A percentile compares a stretch with the other conserved stretches of the same genome.
These are phyloP conservation scores for Sisor rabdophorus DNA, from an alignment of 2,113 vertebrate species.

Conservation along the genomic window DNA sequence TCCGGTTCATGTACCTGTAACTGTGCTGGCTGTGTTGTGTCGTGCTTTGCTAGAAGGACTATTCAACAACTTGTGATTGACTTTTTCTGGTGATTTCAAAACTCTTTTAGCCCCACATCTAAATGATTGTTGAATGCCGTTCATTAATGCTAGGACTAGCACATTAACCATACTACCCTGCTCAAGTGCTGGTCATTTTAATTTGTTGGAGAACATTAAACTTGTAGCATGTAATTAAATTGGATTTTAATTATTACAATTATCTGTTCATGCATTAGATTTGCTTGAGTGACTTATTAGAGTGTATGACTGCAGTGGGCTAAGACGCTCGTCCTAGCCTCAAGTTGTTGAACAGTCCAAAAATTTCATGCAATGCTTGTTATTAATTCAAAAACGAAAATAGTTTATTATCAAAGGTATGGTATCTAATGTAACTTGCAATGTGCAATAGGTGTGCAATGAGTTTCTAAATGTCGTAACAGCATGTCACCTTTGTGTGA, in stretches of 20 bases:
- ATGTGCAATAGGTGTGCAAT: slow-evolving; percentile 66
- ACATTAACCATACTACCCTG: slow-evolving; percentile 8
- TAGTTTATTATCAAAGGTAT: slow-evolving; percentile 53
- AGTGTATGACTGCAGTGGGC: neutral
- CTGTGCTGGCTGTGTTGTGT: slow-evolving; percentile 68
- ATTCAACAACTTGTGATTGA: slow-evolving; percentile 67
- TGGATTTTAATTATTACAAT: neutral
- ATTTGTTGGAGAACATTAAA: neutral
- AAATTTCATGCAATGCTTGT: slow-evolving; percentile 65
- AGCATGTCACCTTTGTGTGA: slow-evolving; percentile 73
- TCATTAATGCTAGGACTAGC: neutral
- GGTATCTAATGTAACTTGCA: slow-evolving; percentile 64
- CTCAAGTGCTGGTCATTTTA: neutral
- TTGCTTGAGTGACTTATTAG: neutral
- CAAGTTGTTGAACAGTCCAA: slow-evolving; percentile 74
- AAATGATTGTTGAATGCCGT: slow-evolving; percentile 15
- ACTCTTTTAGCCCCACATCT: neutral
- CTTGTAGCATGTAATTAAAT: neutral
- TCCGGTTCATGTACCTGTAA: slow-evolving; percentile 69
- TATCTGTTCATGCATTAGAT: neutral
- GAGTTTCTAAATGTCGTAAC: slow-evolving; percentile 71
- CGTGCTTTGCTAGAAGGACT: slow-evolving; percentile 64
- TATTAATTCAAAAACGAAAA: slow-evolving; percentile 57
- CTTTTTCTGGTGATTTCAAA: neutral
- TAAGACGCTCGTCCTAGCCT: slow-evolving; percentile 23